These are phyloP conservation scores for Nomada flava DNA, from an alignment of 2,888 invertebrate species.

Conservation along the genomic window DNA sequence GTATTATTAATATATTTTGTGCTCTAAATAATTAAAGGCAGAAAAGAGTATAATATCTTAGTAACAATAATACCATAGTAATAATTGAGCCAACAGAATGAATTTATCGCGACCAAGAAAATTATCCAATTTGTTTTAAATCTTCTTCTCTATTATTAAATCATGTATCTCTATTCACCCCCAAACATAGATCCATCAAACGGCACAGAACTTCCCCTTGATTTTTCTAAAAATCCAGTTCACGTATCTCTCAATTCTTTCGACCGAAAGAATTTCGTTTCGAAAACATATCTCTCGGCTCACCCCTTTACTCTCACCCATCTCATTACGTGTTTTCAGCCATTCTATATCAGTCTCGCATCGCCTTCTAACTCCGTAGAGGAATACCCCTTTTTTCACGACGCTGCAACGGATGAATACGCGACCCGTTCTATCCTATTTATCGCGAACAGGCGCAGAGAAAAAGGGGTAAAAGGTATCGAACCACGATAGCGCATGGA, in stretches of 20 bases:
- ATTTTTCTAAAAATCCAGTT: neutral
- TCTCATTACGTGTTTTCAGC: conserved; percentile 43
- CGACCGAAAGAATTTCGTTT: neutral
- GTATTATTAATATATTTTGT: no score
- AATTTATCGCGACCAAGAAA: no score
- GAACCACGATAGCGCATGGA: conserved; percentile 26
- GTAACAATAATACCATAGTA: no score
- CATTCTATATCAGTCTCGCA: conserved; percentile 41
- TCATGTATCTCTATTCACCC: no score
- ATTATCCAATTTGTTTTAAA: no score
- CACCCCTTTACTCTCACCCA: neutral
- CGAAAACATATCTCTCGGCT: conserved; percentile 20
- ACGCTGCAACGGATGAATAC: conserved; percentile 20
- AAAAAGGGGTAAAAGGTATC: neutral
- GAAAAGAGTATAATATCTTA: no score
- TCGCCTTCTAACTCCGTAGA: conserved; percentile 32
- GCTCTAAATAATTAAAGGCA: no score
- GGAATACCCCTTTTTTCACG: conserved; percentile 32
- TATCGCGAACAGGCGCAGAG: neutral
- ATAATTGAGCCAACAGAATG: no score
- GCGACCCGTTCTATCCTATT: conserved; percentile 32
- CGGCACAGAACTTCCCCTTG: neutral
- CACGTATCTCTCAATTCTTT: neutral
- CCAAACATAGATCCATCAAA: no score
- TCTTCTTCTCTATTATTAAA: no score